Evolutionary conservation across 2,888 invertebrate genomes (phyloP).

Genomic region (Acanthosepion esculentum): DNA sequence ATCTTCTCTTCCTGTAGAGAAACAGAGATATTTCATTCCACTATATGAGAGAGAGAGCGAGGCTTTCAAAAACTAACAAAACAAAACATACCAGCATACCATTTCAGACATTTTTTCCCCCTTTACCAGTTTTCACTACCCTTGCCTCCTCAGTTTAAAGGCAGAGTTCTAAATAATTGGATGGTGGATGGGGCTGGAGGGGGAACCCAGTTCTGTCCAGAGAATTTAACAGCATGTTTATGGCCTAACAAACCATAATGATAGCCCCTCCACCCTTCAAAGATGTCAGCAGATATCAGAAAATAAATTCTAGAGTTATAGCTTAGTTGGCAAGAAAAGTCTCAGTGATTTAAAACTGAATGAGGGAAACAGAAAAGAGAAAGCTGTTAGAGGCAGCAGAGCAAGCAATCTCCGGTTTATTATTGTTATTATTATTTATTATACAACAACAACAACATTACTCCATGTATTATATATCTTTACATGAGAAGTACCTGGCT

Average conservation of each 20-base stretch:
- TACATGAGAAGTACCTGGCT: not conserved
- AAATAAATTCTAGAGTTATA: constrained; percentile 7
- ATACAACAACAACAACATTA: not conserved
- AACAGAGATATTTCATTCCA: not conserved
- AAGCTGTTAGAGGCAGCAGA: not conserved
- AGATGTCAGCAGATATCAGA: constrained; percentile 33
- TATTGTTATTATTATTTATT: not conserved
- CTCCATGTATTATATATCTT: not conserved
- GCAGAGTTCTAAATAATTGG: constrained; percentile 20
- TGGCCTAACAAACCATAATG: constrained; percentile 33
- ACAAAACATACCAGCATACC: not conserved
- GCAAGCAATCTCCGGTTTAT: not conserved
- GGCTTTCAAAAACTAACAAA: not conserved
- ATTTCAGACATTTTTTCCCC: not conserved
- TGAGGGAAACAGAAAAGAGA: not conserved
- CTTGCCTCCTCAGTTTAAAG: not conserved
- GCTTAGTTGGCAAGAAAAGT: constrained; percentile 8
- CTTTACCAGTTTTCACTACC: not conserved
- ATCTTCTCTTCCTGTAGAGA: not conserved
- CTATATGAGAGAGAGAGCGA: not conserved
- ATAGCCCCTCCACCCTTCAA: constrained; percentile 21
- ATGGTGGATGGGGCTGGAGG: not conserved
- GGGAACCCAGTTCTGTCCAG: not conserved
- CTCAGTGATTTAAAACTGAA: not conserved
- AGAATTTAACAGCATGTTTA: constrained; percentile 33